These are phyloP conservation scores for Thereva nobilitata DNA, from an alignment of 2,888 invertebrate species.

Conservation along the genomic window DNA sequence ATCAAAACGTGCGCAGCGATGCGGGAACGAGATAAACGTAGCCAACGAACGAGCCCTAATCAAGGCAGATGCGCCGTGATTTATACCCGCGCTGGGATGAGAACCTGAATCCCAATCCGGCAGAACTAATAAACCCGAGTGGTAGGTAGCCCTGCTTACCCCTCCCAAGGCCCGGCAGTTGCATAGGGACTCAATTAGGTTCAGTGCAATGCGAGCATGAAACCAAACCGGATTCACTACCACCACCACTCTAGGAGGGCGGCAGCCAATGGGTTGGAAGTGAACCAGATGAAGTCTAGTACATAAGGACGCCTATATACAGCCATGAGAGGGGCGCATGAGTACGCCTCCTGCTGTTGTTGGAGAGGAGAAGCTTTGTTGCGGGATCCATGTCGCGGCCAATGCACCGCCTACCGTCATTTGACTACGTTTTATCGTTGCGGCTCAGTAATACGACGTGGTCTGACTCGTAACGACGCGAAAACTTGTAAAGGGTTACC, in stretches of 20 bases:
- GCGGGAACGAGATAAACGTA: conserved; percentile 33
- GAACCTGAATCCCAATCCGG: conserved; percentile 7
- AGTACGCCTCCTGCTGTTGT: not conserved
- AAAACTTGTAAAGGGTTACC: conserved; percentile 25
- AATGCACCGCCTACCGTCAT: conserved; percentile 40
- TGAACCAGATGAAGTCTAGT: not conserved
- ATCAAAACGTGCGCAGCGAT: conserved; percentile 30
- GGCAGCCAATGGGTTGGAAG: conserved; percentile 12
- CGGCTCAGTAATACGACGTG: conserved; percentile 50
- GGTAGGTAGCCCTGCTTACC: conserved; percentile 11
- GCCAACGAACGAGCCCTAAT: conserved; percentile 29
- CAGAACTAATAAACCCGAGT: conserved; percentile 12
- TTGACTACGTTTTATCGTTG: conserved; percentile 43
- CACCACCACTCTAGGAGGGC: not conserved
- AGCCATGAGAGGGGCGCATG: conserved; percentile 1
- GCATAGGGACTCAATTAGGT: conserved; percentile 1
- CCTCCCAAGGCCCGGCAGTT: not conserved
- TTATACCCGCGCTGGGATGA: conserved; percentile 16
- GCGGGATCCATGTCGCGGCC: conserved; percentile 8
- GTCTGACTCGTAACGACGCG: conserved; percentile 49
- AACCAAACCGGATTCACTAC: not conserved
- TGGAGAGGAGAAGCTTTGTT: conserved; percentile 3
- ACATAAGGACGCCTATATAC: conserved; percentile 11
- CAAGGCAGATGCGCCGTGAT: conserved; percentile 35
- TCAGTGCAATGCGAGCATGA: not conserved